Evolutionary conservation across 2,888 invertebrate species (phyloP), one percentile per base, ranked within the genome.

Genomic region (Chromoteleia sp.): DNA sequence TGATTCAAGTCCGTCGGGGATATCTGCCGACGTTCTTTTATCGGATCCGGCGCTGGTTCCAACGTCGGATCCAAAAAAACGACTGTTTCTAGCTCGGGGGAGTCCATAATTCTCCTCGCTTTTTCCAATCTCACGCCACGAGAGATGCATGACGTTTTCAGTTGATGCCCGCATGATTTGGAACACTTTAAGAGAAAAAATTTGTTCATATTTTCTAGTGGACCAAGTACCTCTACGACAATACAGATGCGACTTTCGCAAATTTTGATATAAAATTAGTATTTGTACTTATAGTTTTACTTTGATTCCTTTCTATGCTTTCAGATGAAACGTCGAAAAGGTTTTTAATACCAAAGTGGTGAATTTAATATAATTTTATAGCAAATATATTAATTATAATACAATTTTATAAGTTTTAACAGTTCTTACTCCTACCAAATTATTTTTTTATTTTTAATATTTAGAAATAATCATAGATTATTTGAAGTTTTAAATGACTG

Each of bases 51-150:
- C 58, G 89, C 89, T 87, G 87, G 87, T 25, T 56, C 17, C 29
- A 48, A 33, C 3, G 84, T 87, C 8, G 90, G 88, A 78, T 87
- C 89, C 82, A 87, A 77, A 61, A 89, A 84, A 29, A 87, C 87
- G 61, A 87, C 81, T 33, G 85, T 88, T 30, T 87, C 85, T 59
- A 86, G 80, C 75, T 86, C 85, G 82, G 83, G 81, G 68, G 85
- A 80, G 63, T 79, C 65, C 21, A 43, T 14, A 25, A 65, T 73
- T 81, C 54, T 63, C 43, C 82, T 81, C 83, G 71, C 86, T 84
- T 65, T 58, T 17, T 85, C 85, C 74, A 58, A 90, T 89, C 86
- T 91, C 91, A 90, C 91, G 91, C 91, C 91, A 91, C 87, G 91
- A 89, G 88, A 89, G 89, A 80, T 89, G 91, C 86, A 87, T 86